Evolutionary conservation across 1,140 invertebrate species (phyloP).

Genomic region (Frieseomelitta varia): DNA sequence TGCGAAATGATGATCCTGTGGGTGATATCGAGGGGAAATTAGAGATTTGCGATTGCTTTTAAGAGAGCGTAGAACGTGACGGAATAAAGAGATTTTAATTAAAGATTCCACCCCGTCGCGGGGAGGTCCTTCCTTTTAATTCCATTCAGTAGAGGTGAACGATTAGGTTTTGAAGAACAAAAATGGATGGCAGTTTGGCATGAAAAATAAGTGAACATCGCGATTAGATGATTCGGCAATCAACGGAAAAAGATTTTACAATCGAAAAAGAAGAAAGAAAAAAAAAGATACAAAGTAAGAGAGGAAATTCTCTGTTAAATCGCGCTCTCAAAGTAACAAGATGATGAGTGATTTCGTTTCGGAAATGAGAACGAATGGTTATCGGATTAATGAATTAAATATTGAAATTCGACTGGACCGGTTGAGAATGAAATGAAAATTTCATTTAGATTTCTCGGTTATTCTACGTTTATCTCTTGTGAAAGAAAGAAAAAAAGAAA

Average conservation of each 20-base stretch:
- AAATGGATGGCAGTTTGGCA: too few species aligned
- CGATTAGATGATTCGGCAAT: background rate
- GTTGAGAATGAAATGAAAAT: background rate
- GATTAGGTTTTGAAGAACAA: too few species aligned
- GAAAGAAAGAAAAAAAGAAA: background rate
- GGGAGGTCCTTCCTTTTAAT: too few species aligned
- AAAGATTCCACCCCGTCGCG: too few species aligned
- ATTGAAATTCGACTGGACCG: background rate
- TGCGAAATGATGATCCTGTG: background rate
- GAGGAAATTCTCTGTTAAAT: too few species aligned
- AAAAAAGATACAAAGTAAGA: background rate
- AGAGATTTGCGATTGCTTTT: too few species aligned
- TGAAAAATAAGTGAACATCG: background rate
- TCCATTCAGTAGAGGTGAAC: too few species aligned
- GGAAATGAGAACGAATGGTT: background rate
- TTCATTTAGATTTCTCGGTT: too few species aligned
- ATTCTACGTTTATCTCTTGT: background rate
- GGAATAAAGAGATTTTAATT: too few species aligned
- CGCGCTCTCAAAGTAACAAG: too few species aligned
- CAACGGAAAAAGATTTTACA: background rate
- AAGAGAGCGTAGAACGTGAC: too few species aligned
- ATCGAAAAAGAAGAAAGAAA: background rate
- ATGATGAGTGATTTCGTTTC: background rate
- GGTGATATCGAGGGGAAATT: background rate
- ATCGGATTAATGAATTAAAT: background rate